Conservation (phyloP, 2,888 invertebrate species). For the Nomada ruficornis region DNA sequence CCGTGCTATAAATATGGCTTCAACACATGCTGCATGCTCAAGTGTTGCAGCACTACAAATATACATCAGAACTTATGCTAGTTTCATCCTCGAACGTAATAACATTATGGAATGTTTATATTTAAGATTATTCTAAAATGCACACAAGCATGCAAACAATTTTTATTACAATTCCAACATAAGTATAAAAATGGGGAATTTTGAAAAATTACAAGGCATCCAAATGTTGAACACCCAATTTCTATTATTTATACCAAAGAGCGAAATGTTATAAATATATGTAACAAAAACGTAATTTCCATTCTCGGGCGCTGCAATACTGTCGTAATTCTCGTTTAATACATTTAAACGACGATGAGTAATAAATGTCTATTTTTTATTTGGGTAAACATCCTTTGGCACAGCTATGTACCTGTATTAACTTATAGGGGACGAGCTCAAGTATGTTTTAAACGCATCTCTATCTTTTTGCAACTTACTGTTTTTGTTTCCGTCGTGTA, state of each 20-base stretch:
- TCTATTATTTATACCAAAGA: constrained; percentile 4
- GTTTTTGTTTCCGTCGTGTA: constrained; percentile 3
- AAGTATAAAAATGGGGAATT: constrained; percentile 33
- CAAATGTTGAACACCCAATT: constrained; percentile 16
- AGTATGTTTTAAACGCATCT: not conserved
- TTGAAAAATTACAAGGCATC: constrained; percentile 18
- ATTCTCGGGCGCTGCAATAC: constrained; percentile 17
- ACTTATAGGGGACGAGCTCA: not conserved
- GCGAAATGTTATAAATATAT: not conserved
- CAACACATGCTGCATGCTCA: constrained; percentile 51
- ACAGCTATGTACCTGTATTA: constrained; percentile 10
- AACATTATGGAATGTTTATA: not conserved
- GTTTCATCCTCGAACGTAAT: constrained; percentile 6
- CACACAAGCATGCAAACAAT: constrained; percentile 45
- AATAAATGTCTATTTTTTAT: not conserved
- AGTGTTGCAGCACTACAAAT: constrained; percentile 5
- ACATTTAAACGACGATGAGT: constrained; percentile 15
- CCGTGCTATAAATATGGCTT: constrained; percentile 13
- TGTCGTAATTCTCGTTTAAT: constrained; percentile 7
- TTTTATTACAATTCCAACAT: constrained; percentile 53
- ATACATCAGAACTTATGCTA: not conserved
- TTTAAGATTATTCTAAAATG: constrained; percentile 6
- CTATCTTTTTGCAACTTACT: not conserved
- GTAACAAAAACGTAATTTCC: constrained; percentile 1
- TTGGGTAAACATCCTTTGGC: constrained; percentile 20